Base-by-base conservation (phyloP, 1,140 invertebrate genomes). In the Tenebrio molitor region DNA sequence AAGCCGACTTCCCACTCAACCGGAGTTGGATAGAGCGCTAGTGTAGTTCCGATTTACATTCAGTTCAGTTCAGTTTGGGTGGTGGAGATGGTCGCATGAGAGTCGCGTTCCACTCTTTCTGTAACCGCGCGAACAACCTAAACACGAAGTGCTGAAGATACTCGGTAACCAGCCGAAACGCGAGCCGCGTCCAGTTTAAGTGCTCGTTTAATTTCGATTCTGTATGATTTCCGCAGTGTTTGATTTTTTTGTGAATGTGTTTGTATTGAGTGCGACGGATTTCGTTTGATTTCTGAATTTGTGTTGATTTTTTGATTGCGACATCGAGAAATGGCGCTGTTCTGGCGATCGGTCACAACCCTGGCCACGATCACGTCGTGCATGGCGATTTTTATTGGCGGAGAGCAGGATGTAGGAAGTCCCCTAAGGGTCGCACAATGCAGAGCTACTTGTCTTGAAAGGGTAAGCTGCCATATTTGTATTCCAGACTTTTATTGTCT, bases 351-450 rank as follows among this genome's bases (percentile, higher is more conserved):
- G n/a, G 65, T 79, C 70, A 36, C 78, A 64, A 72, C 64, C 65
- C 72, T 81, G 12, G 75, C 78, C 12, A 77, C 75, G 14, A 71
- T 81, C 23, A 74, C 77, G 0, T 76, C 77, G 6, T 78, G 72
- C 16, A 74, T 74, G 72, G 76, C 76, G n/a, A 81, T 82, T 76
- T 82, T 83, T 68, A 78, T 82, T 71, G 81, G 80, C 42, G 80
- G 81, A n/a, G 82, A 84, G 68, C 83, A 89, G 84, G 88, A 89
- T 80, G 87, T 89, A 64, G 89, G 88, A 46, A 90, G 89, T 73
- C 89, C 89, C 16, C 82, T 90, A 63, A 86, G 88, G 73, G 89
- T 90, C 68, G 89, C 89, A 53, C 89, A 90, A 78, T 90, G 89
- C 79, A 83, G 89, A 79, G 89, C 89, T 46, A 88, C 88, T 70